A percentile compares a stretch with the other conserved stretches of the same genome.
Conservation (phyloP, 2,113 vertebrate genomes). For the Salvelinus alpinus region DNA sequence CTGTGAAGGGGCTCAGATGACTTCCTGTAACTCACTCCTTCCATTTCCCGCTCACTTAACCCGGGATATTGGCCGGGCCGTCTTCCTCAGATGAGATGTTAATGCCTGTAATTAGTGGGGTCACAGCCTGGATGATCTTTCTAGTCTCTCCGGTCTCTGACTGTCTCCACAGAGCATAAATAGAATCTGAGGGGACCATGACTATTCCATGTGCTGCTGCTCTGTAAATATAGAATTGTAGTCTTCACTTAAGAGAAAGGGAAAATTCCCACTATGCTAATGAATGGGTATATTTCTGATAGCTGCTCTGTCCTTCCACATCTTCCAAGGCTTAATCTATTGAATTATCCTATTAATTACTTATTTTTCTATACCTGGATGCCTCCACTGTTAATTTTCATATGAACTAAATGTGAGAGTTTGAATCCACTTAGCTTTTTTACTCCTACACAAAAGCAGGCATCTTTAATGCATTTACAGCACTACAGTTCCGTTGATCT, state of each 20-base stretch:
- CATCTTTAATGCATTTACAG: background rate
- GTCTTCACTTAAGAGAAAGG: slow-evolving; percentile 11
- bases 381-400: background rate
- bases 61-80: slow-evolving; percentile 20
- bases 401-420: background rate
- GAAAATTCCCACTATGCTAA: no score
- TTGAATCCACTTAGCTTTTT: background rate
- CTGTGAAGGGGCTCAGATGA: background rate
- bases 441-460: background rate
- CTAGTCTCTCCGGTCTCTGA: no score
- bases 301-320: slow-evolving; percentile 7
- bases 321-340: slow-evolving; percentile 29
- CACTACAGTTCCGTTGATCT: no score
- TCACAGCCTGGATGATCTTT: background rate
- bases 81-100: slow-evolving; percentile 30
- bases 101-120: slow-evolving; percentile 42
- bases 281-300: no score
- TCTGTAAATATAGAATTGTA: slow-evolving; percentile 23
- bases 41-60: slow-evolving; percentile 34
- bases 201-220: slow-evolving; percentile 9
- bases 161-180: slow-evolving; percentile 23
- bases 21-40: slow-evolving; percentile 31
- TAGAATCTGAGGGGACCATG: slow-evolving; percentile 30
- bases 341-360: slow-evolving; percentile 1
- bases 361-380: no score